phyloP scores from a whole-genome alignment of 2,113 vertebrate genomes.

The Hemichromis elongatus region DNA sequence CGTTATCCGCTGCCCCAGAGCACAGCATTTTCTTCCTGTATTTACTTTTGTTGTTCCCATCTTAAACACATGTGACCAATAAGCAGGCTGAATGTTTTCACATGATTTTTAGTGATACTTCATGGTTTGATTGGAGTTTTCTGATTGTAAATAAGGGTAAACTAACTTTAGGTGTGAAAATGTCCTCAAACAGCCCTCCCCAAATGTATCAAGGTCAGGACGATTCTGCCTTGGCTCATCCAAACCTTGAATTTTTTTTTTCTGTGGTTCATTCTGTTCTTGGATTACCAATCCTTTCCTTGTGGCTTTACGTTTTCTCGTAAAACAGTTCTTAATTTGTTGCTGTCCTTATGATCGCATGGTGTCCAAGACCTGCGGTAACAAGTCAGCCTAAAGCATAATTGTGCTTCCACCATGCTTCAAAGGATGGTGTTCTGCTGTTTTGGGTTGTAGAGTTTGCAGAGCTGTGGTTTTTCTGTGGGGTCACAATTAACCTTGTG shows the following conservation, averaged over 20 bases:
- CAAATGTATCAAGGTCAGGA: neutral
- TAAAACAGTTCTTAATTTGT: neutral
- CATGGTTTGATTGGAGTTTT: neutral
- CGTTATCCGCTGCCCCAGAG: neutral
- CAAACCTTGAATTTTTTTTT: neutral
- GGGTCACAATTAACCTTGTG: neutral
- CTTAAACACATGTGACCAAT: neutral
- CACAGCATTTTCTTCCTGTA: neutral
- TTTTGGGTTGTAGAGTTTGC: neutral
- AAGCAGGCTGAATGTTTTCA: neutral
- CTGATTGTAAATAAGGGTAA: neutral
- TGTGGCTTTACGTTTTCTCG: neutral
- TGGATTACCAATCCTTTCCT: neutral
- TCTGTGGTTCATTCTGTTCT: neutral
- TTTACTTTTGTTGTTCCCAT: neutral
- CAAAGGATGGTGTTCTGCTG: neutral
- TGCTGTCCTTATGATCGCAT: neutral
- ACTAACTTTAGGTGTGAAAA: neutral
- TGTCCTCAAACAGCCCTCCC: neutral
- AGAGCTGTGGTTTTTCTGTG: neutral
- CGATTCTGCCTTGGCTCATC: neutral
- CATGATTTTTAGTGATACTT: neutral
- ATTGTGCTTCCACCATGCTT: neutral
- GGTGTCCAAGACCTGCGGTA: neutral
- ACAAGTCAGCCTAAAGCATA: neutral